Percentiles rank a stretch among this genome's conserved stretches.
These are phyloP conservation scores for Drosophila sordidula DNA, from an alignment of 2,888 invertebrate species.

Conservation along the genomic window DNA sequence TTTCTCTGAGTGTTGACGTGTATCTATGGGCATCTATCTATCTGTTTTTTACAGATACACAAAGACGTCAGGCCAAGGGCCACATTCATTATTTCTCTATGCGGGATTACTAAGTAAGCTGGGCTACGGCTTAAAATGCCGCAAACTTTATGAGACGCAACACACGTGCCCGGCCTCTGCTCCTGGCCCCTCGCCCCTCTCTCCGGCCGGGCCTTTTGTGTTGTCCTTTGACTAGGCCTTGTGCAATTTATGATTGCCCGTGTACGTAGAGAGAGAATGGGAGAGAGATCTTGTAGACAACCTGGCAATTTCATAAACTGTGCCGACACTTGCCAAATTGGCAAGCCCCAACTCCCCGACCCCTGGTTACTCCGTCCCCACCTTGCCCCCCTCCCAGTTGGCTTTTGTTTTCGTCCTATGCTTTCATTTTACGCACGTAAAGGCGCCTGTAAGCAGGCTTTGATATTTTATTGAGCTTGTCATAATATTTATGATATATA, in stretches of 20 bases:
- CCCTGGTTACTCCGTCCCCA: too few species aligned
- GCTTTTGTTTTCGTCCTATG: constrained; percentile 36
- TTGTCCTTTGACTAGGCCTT: constrained; percentile 52
- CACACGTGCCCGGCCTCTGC: constrained; percentile 64
- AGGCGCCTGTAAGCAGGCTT: constrained; percentile 64
- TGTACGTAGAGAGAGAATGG: constrained; percentile 19
- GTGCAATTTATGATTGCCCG: constrained; percentile 75
- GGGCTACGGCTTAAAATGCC: constrained; percentile 74
- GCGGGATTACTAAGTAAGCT: constrained; percentile 75
- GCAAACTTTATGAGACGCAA: constrained; percentile 78
- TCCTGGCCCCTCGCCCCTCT: neutral
- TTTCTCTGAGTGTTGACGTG: neutral
- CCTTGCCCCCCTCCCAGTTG: neutral
- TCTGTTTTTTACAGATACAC: constrained; percentile 58
- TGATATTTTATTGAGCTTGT: constrained; percentile 81
- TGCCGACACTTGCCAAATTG: constrained; percentile 76
- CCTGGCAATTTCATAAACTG: constrained; percentile 80
- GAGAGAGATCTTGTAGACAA: constrained; percentile 62
- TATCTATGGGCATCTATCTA: constrained; percentile 36
- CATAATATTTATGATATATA: constrained; percentile 79
- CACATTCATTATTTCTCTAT: constrained; percentile 75
- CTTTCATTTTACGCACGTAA: constrained; percentile 66
- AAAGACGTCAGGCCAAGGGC: constrained; percentile 56
- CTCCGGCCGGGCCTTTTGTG: neutral
- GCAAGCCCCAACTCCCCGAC: constrained; percentile 17